phyloP scores from a whole-genome alignment of 1,140 invertebrate genomes.

The Macrocentrus cingulum region DNA sequence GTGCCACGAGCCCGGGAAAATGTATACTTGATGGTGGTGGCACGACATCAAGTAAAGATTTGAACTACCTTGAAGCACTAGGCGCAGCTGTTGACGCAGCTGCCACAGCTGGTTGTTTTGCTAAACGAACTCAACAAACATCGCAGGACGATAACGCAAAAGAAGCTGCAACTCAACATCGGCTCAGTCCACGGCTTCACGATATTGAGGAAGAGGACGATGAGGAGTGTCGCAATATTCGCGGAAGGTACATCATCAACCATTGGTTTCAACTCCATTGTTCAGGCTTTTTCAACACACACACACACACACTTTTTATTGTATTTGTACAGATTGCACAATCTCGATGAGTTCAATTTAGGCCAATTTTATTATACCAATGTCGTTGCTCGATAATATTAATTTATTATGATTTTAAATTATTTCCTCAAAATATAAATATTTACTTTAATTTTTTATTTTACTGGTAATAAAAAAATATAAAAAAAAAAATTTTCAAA shows the following conservation, averaged over 20 bases:
- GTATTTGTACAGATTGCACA: too few species aligned
- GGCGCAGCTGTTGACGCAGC: slow-evolving; percentile 18
- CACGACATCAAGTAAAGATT: neutral
- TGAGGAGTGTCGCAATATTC: slow-evolving; percentile 52
- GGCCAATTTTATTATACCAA: too few species aligned
- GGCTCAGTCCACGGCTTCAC: slow-evolving; percentile 56
- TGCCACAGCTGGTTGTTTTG: slow-evolving; percentile 6
- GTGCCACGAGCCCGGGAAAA: neutral
- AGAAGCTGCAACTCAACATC: slow-evolving; percentile 48
- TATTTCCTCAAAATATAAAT: too few species aligned
- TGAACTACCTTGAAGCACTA: slow-evolving; percentile 7
- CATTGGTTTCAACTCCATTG: slow-evolving; percentile 29
- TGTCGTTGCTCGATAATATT: too few species aligned
- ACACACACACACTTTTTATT: too few species aligned
- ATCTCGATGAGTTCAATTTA: too few species aligned
- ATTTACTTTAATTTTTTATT: too few species aligned
- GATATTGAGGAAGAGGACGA: slow-evolving; percentile 63
- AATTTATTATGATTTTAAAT: too few species aligned
- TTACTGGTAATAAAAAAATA: too few species aligned
- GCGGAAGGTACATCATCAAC: slow-evolving; percentile 53
- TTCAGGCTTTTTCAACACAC: too few species aligned
- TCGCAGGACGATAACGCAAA: slow-evolving; percentile 40
- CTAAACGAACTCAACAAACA: neutral
- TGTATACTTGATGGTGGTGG: slow-evolving; percentile 4
- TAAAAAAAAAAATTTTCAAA: too few species aligned